Base-by-base conservation (phyloP, 2,797 vertebrate genomes). In the Spinus olivaceus region DNA sequence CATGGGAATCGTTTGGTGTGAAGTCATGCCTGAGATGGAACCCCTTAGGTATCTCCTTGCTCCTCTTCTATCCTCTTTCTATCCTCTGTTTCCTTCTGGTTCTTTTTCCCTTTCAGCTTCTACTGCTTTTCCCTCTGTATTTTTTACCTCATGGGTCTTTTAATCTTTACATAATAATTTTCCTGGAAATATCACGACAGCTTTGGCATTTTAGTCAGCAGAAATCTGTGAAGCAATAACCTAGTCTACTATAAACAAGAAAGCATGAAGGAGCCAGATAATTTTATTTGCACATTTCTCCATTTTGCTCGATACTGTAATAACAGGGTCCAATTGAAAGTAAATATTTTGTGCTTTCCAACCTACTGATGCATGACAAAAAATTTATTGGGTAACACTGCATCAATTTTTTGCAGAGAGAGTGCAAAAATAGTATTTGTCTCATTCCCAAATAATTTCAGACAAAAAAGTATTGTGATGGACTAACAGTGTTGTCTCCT, bases 171-270 rank as follows among this genome's bases (percentile, higher is more conserved):
- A 9, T 76, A 84, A 77, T 22, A 73, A 78, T 87, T 93, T 92
- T 78, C 25, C 53, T 89, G 77, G 66, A 87, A 94, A 77, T 87
- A 90, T n/a, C 46, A 39, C 32, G 67, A 67, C 88, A 93, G 76
- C 56, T 95, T 82, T 95, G 86, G 76, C 81, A 88, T 95, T 95
- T 92, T 73, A 89, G 39, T 82, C 86, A 92, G 90, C 83, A 94
- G 69, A 94, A 95, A 85, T 85, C 88, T 74, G 78, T 76, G 64
- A 86, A 73, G 85, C 64, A 93, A 65, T 88, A 89, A 86, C 79
- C 53, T 67, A 64, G 78, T 60, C 81, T 80, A 14, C 65, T 88
- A 77, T 60, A 86, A 86, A 92, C 27, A 64, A 73, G 41, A 81
- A 92, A 79, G 49, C 27, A 33, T 73, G 78, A 81, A 95, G 42